These are phyloP conservation scores for Montifringilla adamsi DNA, from an alignment of 2,113 vertebrate genomes.

Conservation along the genomic window DNA sequence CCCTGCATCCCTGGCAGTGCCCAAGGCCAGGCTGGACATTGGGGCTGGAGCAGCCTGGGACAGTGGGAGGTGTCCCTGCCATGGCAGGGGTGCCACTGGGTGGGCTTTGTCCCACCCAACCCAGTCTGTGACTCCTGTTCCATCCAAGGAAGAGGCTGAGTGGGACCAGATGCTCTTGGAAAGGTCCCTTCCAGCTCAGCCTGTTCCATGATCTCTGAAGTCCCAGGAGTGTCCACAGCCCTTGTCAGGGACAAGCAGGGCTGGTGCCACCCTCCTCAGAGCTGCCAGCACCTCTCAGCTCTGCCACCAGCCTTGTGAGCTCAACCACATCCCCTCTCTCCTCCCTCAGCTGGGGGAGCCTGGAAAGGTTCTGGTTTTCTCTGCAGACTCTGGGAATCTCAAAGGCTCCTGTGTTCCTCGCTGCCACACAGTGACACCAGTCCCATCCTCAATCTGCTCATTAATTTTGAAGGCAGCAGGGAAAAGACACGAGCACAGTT, in stretches of 20 bases:
- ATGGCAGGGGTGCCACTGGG: neutral
- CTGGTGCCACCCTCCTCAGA: neutral
- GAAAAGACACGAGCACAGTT: neutral
- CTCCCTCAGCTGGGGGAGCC: neutral
- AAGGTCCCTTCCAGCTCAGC: neutral
- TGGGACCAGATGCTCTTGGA: neutral
- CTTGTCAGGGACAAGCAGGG: rapidly evolving
- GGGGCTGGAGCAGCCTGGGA: neutral
- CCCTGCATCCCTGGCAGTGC: neutral
- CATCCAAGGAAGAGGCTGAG: neutral
- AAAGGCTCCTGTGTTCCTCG: rapidly evolving
- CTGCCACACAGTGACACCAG: neutral
- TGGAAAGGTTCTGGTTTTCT: neutral
- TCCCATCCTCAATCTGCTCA: rapidly evolving
- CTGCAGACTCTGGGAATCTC: neutral
- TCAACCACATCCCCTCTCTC: neutral
- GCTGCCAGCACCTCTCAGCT: neutral
- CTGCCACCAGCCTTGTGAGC: rapidly evolving
- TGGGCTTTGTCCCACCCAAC: neutral
- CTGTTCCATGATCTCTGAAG: neutral
- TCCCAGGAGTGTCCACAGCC: neutral
- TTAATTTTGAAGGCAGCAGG: neutral
- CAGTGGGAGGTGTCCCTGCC: neutral
- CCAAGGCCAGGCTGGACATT: neutral
- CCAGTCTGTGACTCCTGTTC: neutral